A percentile compares a stretch with the other conserved stretches of the same genome.
phyloP scores from a whole-genome alignment of 2,888 invertebrate genomes.

The Drosophila tripunctata region DNA sequence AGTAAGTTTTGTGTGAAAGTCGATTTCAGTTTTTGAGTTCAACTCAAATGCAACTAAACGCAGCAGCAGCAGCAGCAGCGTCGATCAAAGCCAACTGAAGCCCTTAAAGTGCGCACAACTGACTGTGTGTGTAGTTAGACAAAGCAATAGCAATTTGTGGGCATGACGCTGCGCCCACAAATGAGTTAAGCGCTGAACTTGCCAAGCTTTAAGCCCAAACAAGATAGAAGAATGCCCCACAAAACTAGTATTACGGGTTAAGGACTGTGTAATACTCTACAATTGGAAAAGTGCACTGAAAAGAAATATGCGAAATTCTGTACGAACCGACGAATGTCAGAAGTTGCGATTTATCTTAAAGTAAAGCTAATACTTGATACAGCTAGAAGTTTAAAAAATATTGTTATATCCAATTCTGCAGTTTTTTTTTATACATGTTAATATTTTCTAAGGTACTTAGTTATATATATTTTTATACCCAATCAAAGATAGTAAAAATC shows the following conservation, averaged over 20 bases:
- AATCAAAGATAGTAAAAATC: too few species aligned
- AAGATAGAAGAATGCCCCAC: neutral
- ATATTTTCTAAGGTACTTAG: too few species aligned
- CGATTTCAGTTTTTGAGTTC: slow-evolving; percentile 46
- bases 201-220: neutral
- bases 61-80: too few species aligned
- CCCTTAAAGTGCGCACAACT: slow-evolving; percentile 51
- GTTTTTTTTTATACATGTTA: too few species aligned
- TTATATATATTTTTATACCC: too few species aligned
- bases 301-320: too few species aligned
- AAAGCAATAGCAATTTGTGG: slow-evolving; percentile 1
- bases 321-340: too few species aligned
- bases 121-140: neutral
- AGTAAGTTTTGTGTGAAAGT: slow-evolving; percentile 40
- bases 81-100: slow-evolving; percentile 52
- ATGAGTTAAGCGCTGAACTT: slow-evolving; percentile 8
- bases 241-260: neutral
- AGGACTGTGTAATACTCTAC: neutral
- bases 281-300: too few species aligned
- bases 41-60: slow-evolving; percentile 49
- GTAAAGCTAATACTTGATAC: too few species aligned
- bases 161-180: slow-evolving; percentile 13
- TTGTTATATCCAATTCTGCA: too few species aligned
- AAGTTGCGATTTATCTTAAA: too few species aligned
- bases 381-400: too few species aligned